Conservation (phyloP, 2,113 vertebrate species). For the Caretta caretta region DNA sequence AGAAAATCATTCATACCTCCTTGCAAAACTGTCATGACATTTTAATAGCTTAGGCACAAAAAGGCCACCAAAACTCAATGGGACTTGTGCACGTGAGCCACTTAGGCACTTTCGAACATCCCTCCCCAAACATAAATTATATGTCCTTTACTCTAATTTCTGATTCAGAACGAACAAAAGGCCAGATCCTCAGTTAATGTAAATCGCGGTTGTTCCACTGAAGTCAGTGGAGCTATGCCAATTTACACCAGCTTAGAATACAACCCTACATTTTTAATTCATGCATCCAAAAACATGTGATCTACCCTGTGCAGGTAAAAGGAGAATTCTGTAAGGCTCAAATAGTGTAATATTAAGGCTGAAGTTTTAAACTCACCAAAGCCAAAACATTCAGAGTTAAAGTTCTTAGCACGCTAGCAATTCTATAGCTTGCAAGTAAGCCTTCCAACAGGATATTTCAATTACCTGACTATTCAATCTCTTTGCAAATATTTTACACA, state of each 20-base stretch:
- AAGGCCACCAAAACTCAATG: neutral
- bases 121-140: neutral
- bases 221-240: neutral
- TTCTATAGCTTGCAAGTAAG: neutral
- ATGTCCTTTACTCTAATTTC: neutral
- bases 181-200: neutral
- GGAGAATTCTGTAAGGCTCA: neutral
- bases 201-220: neutral
- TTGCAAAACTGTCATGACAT: neutral
- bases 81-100: neutral
- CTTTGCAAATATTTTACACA: slow-evolving; percentile 7
- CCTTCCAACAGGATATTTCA: neutral
- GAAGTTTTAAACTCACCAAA: neutral
- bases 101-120: neutral
- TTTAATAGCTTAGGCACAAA: neutral
- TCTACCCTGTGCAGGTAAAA: neutral
- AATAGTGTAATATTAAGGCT: neutral
- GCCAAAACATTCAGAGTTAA: accelerated
- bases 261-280: neutral
- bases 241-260: neutral
- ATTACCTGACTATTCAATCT: neutral
- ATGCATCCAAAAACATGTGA: neutral
- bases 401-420: neutral
- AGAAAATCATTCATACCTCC: neutral
- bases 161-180: neutral